phyloP scores from a whole-genome alignment of 2,888 invertebrate species.

The Ctenicera cuprea region DNA sequence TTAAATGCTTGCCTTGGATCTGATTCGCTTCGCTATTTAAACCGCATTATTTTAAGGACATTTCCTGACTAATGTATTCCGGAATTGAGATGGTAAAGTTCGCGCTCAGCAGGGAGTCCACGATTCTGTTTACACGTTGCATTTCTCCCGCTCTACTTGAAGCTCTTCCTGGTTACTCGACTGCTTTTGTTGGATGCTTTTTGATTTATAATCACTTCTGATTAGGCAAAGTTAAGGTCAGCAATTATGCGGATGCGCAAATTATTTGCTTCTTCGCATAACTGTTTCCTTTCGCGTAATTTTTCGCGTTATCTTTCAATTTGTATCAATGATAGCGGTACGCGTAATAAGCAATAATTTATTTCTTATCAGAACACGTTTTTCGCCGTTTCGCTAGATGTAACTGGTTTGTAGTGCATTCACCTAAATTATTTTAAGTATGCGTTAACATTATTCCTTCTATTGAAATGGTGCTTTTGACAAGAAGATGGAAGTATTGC shows the following conservation, averaged over 20 bases:
- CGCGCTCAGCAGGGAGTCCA: conserved; percentile 52
- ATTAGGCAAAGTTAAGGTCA: conserved; percentile 25
- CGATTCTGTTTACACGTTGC: conserved; percentile 52
- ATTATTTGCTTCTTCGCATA: conserved; percentile 4
- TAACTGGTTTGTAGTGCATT: conserved; percentile 19
- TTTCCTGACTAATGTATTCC: conserved; percentile 46
- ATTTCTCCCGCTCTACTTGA: conserved; percentile 47
- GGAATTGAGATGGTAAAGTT: conserved; percentile 54
- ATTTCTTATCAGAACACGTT: conserved; percentile 32
- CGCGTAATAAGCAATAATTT: conserved; percentile 27
- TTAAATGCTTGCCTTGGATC: conserved; percentile 2
- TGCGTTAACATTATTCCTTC: conserved; percentile 8
- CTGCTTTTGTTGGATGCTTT: conserved; percentile 39
- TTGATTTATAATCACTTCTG: conserved; percentile 36
- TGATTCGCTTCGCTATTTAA: conserved; percentile 20
- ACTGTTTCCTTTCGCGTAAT: conserved; percentile 18
- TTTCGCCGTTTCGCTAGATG: conserved; percentile 11
- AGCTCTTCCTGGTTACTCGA: conserved; percentile 53
- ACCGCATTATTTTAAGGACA: conserved; percentile 30
- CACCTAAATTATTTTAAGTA: conserved; percentile 28
- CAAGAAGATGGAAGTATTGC: conserved; percentile 14
- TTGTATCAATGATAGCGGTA: conserved; percentile 28
- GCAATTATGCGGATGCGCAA: conserved; percentile 24
- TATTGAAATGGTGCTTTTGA: conserved; percentile 4
- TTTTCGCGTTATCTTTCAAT: conserved; percentile 27